Evolutionary conservation across 2,797 vertebrate genomes (phyloP), one percentile per base, ranked within the genome.

Genomic region (Synanceia verrucosa): DNA sequence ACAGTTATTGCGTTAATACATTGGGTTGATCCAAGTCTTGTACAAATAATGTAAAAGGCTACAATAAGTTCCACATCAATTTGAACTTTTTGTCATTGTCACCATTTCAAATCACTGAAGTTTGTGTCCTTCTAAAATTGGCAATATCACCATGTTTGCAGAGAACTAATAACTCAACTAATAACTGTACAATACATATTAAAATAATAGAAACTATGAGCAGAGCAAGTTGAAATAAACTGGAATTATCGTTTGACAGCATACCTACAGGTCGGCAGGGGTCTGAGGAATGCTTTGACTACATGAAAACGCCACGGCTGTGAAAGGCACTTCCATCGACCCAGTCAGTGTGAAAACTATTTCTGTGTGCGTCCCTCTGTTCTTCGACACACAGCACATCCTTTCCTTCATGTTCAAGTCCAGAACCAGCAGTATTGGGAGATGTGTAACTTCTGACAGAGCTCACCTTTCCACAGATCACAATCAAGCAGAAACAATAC

Each of bases 271-370:
- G n/a, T 9, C 44, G 24, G 16, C 39, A 28, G 19, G 46, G 18
- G 21, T 31, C 26, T 10, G 18, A 46, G 39, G 16, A 52, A 65
- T 78, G 31, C 47, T 57, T 82, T 29, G 69, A 19, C 10, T 56
- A 8, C 50, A 46, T 56, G 1, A 47, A 59, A 73, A 48, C 41
- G 61, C 63, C 57, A 47, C 47, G 67, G 64, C 76, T 73, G 73
- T 60, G 41, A 78, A 61, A 83, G 76, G 80, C 76, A 76, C 76
- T 85, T 82, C 68, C 51, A 76, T 62, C 52, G 31, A 44, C 59
- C 68, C 59, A 58, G 63, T 69, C 39, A 21, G 31, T 50, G n/a
- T 58, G 37, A 46, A 57, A 72, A 51, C 37, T 33, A 53, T 26
- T 12, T 67, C 34, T 60, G 34, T 18, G 18, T 31, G 16, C 24